phyloP scores from a whole-genome alignment of 2,888 invertebrate genomes.

The Luperina nickerlii region DNA sequence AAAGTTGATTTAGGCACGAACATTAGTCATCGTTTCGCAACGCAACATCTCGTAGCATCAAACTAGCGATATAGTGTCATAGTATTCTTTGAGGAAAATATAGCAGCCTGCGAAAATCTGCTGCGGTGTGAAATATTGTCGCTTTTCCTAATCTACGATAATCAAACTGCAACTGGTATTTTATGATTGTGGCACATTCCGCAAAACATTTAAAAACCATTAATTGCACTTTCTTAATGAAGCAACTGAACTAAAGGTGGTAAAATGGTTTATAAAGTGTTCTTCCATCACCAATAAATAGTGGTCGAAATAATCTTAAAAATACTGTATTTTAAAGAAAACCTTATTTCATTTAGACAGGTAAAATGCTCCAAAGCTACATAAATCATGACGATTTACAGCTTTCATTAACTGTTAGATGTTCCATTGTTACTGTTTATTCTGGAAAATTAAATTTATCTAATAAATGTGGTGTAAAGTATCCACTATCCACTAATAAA shows the following conservation, averaged over 20 bases:
- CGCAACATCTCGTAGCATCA: conserved; percentile 29
- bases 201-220: background rate
- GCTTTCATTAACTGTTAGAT: too few species aligned
- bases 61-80: background rate
- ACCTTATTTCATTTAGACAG: background rate
- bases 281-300: background rate
- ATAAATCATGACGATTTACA: background rate
- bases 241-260: background rate
- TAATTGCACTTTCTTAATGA: background rate
- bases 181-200: background rate
- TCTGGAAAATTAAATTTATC: background rate
- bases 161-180: background rate
- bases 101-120: too few species aligned
- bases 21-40: conserved; percentile 44
- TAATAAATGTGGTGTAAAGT: conserved; percentile 27
- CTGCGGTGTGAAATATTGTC: too few species aligned
- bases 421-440: too few species aligned
- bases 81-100: background rate
- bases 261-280: background rate
- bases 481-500: conserved; percentile 38
- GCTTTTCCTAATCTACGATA: background rate
- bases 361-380: background rate
- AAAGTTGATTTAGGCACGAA: conserved; percentile 43
- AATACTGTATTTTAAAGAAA: background rate
- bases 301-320: background rate